Evolutionary conservation across 2,888 invertebrate genomes (phyloP), one percentile per base, ranked within the genome.

Genomic region (Pemphredon lugubris): DNA sequence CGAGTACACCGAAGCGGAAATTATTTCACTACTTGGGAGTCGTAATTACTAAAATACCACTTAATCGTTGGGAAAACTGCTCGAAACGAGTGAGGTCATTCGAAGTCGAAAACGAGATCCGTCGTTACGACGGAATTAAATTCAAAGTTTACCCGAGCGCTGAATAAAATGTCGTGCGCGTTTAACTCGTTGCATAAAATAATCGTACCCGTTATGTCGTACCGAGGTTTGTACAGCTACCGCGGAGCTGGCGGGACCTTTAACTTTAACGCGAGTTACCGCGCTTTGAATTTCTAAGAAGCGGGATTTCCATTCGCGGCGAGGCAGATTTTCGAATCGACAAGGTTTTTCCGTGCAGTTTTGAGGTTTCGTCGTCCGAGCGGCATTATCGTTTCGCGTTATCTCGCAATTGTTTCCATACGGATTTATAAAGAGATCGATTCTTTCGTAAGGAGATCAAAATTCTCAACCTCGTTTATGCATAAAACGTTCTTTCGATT

Each of bases 141-240:
- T 51, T 60, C 30, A 7, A 13, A 51, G 20, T 40, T 59, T 26
- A 20, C 30, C 20, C 40, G 16, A 26, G 23, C 39, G 9, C 7
- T 16, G 23, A 13, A 45, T 45, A 61, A 37, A 45, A 55, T 44
- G 34, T 44, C 34, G 21, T 11, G 37, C 32, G 4, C 26, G n/a
- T 30, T n/a, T 13, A n/a, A 20, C 30, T 39, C 30, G 4, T 3
- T n/a, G 55, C 13, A 37, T 37, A 37, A 37, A 37, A 13, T 37
- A 11, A 37, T 4, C 42, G 42, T 18, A 18, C 16, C 3, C 16
- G 7, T 16, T 42, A 2, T 16, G 16, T 42, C 3, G 37, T 13
- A 2, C 37, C 37, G 42, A 7, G 16, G 42, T 37, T 37, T 13
- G 11, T 11, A n/a, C n/a, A n/a, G n/a, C n/a, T 13, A 2, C 11